phyloP scores from a whole-genome alignment of 2,888 invertebrate species.

The Zygaena filipendulae region DNA sequence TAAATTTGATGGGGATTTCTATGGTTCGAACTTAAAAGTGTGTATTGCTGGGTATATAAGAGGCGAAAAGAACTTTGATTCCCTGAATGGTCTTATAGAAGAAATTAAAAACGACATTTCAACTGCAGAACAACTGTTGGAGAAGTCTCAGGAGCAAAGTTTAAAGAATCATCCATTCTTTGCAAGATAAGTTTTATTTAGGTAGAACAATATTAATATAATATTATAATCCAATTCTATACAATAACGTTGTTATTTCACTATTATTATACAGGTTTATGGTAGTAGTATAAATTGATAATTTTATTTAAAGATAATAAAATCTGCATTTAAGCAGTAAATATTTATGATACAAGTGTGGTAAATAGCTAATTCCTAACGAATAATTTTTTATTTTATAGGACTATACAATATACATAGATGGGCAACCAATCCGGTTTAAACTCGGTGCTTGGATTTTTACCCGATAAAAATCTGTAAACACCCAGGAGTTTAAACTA shows the following conservation, averaged over 20 bases:
- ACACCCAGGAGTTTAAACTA: too few species aligned
- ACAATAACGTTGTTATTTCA: too few species aligned
- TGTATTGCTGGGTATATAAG: constrained; percentile 86
- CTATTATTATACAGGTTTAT: background rate
- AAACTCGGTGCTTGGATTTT: too few species aligned
- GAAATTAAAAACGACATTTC: constrained; percentile 85
- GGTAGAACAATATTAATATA: constrained; percentile 4
- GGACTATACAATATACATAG: too few species aligned
- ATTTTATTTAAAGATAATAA: constrained; percentile 4
- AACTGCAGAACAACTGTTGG: constrained; percentile 71
- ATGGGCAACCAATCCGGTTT: too few species aligned
- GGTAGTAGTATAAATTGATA: constrained; percentile 3
- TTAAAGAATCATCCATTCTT: constrained; percentile 69
- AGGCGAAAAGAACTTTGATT: constrained; percentile 83
- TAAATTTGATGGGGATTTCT: constrained; percentile 85
- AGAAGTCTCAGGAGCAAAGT: constrained; percentile 55
- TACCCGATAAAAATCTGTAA: too few species aligned
- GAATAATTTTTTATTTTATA: too few species aligned
- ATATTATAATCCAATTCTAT: constrained; percentile 7
- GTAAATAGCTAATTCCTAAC: too few species aligned
- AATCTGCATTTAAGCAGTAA: constrained; percentile 4
- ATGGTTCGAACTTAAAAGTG: constrained; percentile 82
- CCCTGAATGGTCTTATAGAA: constrained; percentile 77
- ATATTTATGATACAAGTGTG: too few species aligned
- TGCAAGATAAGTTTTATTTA: too few species aligned